A percentile compares a stretch with the other conserved stretches of the same genome.
These are phyloP conservation scores for Hemibates koningsi DNA, from an alignment of 2,113 vertebrate genomes.

Conservation along the genomic window DNA sequence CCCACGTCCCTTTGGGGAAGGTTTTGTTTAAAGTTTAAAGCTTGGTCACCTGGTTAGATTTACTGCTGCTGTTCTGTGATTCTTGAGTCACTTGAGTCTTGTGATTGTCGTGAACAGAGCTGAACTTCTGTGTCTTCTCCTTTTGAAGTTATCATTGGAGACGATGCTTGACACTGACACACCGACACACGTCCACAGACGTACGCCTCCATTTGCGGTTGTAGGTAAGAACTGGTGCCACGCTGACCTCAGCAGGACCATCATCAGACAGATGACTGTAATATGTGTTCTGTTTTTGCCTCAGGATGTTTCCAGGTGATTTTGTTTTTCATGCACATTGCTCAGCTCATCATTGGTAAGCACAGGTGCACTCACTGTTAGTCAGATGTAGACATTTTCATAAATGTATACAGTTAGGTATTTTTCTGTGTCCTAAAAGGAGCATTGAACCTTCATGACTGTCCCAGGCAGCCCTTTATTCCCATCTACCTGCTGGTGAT, in stretches of 20 bases:
- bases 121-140: not conserved
- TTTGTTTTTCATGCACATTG: not conserved
- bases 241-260: not conserved
- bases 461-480: conserved; percentile 36
- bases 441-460: conserved; percentile 14
- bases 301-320: not conserved
- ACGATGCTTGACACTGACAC: not conserved
- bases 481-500: conserved; percentile 42
- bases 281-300: not conserved
- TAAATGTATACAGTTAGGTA: not conserved
- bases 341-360: conserved; percentile 13
- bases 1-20: not conserved
- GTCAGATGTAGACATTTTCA: not conserved
- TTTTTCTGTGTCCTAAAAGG: conserved; percentile 3
- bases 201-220: not conserved
- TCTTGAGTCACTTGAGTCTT: not conserved
- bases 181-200: not conserved
- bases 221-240: not conserved
- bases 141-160: not conserved
- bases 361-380: not conserved
- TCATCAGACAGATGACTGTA: not conserved
- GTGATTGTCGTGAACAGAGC: not conserved
- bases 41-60: not conserved
- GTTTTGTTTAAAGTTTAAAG: not conserved
- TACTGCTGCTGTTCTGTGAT: not conserved